A percentile compares a stretch with the other conserved stretches of the same genome.
These are phyloP conservation scores for Xestoiulus laeticollis DNA, from an alignment of 2,888 invertebrate genomes.

Conservation along the genomic window DNA sequence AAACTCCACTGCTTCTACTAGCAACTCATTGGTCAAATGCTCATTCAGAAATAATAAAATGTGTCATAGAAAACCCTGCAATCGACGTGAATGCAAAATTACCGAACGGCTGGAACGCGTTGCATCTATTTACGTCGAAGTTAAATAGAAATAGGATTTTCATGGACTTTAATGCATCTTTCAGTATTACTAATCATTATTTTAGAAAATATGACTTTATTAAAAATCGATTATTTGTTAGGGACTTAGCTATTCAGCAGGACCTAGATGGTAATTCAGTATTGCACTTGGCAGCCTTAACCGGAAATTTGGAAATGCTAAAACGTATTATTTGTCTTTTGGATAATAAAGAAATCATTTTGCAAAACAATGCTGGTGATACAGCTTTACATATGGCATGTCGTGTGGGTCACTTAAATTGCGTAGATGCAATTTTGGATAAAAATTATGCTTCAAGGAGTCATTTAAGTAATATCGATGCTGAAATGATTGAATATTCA, in stretches of 20 bases:
- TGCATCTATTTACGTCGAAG: neutral
- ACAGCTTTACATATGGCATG: slow-evolving; percentile 6
- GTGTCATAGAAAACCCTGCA: neutral
- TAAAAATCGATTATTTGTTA: neutral
- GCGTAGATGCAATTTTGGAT: neutral
- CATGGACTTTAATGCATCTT: neutral
- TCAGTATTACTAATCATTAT: neutral
- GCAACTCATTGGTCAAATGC: neutral
- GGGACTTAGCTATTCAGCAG: neutral
- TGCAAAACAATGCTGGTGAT: neutral
- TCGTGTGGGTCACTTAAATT: neutral
- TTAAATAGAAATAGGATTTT: neutral
- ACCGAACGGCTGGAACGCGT: neutral
- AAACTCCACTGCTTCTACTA: neutral
- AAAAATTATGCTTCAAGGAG: no score
- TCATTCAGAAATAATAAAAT: neutral
- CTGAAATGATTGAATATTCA: neutral
- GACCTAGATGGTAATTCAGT: neutral
- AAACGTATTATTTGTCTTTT: neutral
- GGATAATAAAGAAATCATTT: neutral
- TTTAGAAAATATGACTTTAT: neutral
- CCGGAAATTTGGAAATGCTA: neutral
- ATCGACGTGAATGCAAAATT: neutral
- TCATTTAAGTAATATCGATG: no score
- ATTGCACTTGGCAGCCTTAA: neutral